phyloP scores from a whole-genome alignment of 2,888 invertebrate species.

The Cepaea hortensis region DNA sequence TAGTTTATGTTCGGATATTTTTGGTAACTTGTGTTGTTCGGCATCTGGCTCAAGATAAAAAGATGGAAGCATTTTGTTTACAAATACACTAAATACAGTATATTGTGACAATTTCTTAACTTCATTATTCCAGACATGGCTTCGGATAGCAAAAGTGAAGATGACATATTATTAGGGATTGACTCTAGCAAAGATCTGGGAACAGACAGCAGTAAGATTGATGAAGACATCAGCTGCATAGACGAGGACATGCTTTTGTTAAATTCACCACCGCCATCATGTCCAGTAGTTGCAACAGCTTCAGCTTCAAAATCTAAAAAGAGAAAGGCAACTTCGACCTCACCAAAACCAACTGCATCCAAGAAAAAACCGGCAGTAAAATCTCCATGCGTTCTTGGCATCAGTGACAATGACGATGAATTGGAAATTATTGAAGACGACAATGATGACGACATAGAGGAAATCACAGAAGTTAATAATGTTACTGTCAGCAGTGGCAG shows the following conservation, averaged over 20 bases:
- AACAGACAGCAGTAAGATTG: not conserved
- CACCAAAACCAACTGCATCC: not conserved
- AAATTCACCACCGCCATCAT: slow-evolving; percentile 9
- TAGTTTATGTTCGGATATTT: not conserved
- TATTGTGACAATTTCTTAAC: not conserved
- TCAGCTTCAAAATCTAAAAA: not conserved
- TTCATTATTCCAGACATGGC: slow-evolving; percentile 2
- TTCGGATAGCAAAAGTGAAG: slow-evolving; percentile 20
- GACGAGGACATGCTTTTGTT: slow-evolving; percentile 41
- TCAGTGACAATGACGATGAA: slow-evolving; percentile 33
- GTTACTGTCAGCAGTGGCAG: not conserved
- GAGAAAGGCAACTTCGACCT: not conserved
- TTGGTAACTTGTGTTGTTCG: not conserved
- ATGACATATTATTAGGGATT: slow-evolving; percentile 21
- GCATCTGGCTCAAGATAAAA: not conserved
- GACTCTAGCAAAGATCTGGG: slow-evolving; percentile 2
- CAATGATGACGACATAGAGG: slow-evolving; percentile 3
- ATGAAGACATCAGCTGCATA: slow-evolving; percentile 27
- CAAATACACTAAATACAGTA: not conserved
- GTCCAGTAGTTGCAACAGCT: not conserved
- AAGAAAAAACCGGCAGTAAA: not conserved
- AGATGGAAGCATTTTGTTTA: slow-evolving; percentile 28
- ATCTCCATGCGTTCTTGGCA: not conserved
- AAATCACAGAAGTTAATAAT: not conserved
- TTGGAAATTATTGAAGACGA: slow-evolving; percentile 29